Percentiles rank a stretch among this genome's conserved stretches.
Conservation (phyloP, 2,888 invertebrate species). For the Cactoblastis cactorum region DNA sequence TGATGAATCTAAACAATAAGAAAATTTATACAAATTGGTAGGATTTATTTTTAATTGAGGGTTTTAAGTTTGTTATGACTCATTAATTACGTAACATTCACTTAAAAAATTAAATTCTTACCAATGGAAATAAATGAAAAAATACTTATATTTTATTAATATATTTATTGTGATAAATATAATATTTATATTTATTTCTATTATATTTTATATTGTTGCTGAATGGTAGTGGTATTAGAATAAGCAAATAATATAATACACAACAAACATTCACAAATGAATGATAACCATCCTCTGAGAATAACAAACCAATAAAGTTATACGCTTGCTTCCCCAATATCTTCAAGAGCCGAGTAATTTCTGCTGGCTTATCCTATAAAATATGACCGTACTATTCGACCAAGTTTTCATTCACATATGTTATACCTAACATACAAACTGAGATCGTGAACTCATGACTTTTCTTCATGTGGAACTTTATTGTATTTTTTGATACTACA, state of each 20-base stretch:
- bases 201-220: too few species aligned
- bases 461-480: not conserved
- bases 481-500: not conserved
- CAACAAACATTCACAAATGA: not conserved
- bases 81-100: too few species aligned
- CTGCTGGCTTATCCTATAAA: slow-evolving; percentile 10
- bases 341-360: slow-evolving; percentile 3
- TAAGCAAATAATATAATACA: not conserved
- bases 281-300: not conserved
- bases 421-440: too few species aligned
- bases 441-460: not conserved
- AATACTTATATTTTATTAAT: too few species aligned
- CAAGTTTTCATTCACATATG: slow-evolving; percentile 1
- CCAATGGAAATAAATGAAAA: too few species aligned
- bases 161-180: too few species aligned
- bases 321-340: slow-evolving; percentile 1
- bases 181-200: too few species aligned
- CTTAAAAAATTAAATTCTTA: too few species aligned
- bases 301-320: slow-evolving; percentile 12
- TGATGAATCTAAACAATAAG: too few species aligned
- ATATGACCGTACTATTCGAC: slow-evolving; percentile 9
- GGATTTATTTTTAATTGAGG: too few species aligned
- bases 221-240: not conserved
- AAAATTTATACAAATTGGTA: too few species aligned
- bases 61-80: too few species aligned